phyloP scores from a whole-genome alignment of 2,113 vertebrate genomes.

The Ictalurus punctatus region DNA sequence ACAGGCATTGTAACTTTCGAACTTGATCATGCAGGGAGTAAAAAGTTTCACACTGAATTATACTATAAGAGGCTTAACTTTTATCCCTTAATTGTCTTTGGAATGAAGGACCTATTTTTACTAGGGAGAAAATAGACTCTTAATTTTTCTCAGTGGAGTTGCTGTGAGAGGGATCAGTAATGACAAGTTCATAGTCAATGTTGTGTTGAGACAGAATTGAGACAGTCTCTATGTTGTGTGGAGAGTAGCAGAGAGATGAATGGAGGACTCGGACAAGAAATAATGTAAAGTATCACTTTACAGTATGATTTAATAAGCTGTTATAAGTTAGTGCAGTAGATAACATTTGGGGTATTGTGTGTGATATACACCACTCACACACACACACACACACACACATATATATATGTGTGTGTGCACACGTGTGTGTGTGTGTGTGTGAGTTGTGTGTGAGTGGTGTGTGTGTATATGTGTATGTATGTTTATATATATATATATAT shows the following conservation, averaged over 20 bases:
- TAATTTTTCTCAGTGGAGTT: not conserved
- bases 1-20: not conserved
- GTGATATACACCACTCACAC: too few species aligned
- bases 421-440: too few species aligned
- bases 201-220: not conserved
- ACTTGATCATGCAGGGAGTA: conserved; percentile 11
- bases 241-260: not conserved
- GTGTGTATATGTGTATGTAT: too few species aligned
- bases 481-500: too few species aligned
- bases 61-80: conserved; percentile 47
- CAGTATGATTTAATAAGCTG: conserved; percentile 41
- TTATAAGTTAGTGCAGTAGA: not conserved
- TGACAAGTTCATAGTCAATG: conserved; percentile 13
- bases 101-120: conserved; percentile 44
- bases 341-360: not conserved
- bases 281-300: conserved; percentile 46
- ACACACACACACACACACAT: too few species aligned
- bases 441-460: too few species aligned
- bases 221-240: not conserved
- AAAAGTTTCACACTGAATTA: conserved; percentile 44
- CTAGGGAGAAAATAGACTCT: conserved; percentile 23
- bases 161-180: not conserved
- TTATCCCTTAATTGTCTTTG: conserved; percentile 55
- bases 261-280: conserved; percentile 28
- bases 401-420: too few species aligned